Base-by-base conservation (phyloP, 1,140 invertebrate genomes). In the Delia radicum region DNA sequence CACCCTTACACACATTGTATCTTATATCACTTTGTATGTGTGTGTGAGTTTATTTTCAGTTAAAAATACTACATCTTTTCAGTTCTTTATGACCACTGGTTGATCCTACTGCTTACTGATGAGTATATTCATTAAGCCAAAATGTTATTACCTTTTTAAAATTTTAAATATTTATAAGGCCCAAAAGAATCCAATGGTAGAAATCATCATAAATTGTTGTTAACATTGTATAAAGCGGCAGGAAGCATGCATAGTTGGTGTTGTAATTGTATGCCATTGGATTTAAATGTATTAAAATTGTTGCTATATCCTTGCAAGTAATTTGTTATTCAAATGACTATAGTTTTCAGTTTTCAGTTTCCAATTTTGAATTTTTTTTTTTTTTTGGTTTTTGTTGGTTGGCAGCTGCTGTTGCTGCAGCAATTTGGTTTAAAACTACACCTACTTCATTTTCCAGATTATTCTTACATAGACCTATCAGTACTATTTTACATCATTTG, bases 81-180 rank as follows among this genome's bases (percentile, higher is more conserved):
- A 21, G 31, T n/a, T 48, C 42, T 48, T 48, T 15, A 48, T 55
- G 48, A 10, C 5, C 18, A 55, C 21, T 21, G 48, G n/a, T 55
- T 55, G 24, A 55, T 55, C 6, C 48, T 21, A n/a, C n/a, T 10
- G 2, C 37, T 10, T 42, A 15, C 6, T 42, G 37, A 42, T 42
- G 37, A 42, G 12, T 1, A 42, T 55, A 55, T 55, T 55, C 48
- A 55, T 55, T 55, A 55, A 55, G n/a, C 48, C 48, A 55, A 55
- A 55, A 55, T 55, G 48, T 55, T 55, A 55, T 55, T 55, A 55
- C 48, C n/a, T 55, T 55, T 55, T 55, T 55, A 55, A 55, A 55
- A 55, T 21, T 55, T 55, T 55, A 55, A 55, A 55, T 55, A 55
- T 55, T 55, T 55, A 55, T 55, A 55, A 55, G 48, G n/a, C n/a